phyloP scores from a whole-genome alignment of 2,113 vertebrate species.

The Myanophis thanlyinensis region DNA sequence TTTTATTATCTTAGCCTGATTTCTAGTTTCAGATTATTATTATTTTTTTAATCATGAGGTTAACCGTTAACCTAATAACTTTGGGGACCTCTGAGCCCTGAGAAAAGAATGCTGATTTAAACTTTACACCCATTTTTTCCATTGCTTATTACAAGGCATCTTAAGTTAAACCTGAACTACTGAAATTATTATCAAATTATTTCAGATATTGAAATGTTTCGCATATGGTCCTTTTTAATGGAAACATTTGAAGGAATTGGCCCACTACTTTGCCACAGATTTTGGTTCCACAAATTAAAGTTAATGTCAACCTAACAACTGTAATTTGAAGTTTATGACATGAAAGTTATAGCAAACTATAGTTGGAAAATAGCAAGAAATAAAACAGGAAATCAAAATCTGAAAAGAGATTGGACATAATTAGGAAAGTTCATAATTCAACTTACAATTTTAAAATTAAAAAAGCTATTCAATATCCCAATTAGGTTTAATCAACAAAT shows the following conservation, averaged over 20 bases:
- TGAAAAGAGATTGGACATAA: not conserved
- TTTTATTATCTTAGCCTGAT: not conserved
- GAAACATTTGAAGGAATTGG: not conserved
- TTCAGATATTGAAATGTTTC: not conserved
- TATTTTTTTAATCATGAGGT: not conserved
- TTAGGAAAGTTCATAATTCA: not conserved
- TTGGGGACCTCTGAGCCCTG: not conserved
- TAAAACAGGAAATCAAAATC: not conserved
- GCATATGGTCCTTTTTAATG: not conserved
- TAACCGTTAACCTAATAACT: not conserved
- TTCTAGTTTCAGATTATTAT: not conserved
- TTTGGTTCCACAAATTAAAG: not conserved
- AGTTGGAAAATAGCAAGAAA: not conserved
- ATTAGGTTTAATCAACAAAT: not conserved
- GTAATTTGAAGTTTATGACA: not conserved
- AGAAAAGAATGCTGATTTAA: not conserved
- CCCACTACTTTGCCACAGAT: not conserved
- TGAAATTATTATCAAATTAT: not conserved
- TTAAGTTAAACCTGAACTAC: not conserved
- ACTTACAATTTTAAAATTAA: not conserved
- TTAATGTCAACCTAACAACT: not conserved
- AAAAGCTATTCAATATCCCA: not conserved
- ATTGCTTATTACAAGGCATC: not conserved
- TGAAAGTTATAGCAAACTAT: not conserved
- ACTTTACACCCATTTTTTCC: not conserved